A percentile compares a stretch with the other conserved stretches of the same genome.
phyloP scores from a whole-genome alignment of 1,140 invertebrate genomes.

The Medauroidea extradentata region DNA sequence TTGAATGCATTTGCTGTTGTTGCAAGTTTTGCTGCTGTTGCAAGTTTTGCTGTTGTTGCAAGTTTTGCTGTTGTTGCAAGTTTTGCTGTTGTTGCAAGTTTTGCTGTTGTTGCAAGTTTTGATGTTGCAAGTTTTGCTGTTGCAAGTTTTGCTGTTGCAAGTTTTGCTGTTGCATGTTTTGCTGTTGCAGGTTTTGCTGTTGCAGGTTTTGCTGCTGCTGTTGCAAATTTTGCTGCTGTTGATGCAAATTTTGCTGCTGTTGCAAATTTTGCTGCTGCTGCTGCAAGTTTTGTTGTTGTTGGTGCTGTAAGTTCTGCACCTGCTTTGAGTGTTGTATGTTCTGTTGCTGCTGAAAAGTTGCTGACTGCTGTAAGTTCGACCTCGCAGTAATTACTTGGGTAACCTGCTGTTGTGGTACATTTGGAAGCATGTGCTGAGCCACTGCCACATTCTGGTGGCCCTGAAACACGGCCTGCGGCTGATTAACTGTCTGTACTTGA shows the following conservation, averaged over 20 bases:
- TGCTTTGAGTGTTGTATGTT: constrained; percentile 12
- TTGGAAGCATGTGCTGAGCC: too few species aligned
- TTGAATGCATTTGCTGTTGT: background rate
- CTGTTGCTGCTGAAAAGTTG: too few species aligned
- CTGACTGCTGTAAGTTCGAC: too few species aligned
- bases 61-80: constrained; percentile 17
- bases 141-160: background rate
- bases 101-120: background rate
- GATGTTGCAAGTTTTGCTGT: background rate
- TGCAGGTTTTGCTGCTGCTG: background rate
- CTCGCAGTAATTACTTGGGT: too few species aligned
- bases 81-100: constrained; percentile 9
- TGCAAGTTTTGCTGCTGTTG: constrained; percentile 8
- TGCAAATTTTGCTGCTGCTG: constrained; percentile 43
- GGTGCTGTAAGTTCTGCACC: background rate
- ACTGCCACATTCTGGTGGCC: too few species aligned
- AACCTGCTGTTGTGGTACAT: too few species aligned
- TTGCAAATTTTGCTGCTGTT: constrained; percentile 9
- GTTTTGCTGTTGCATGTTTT: background rate
- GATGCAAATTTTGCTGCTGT: constrained; percentile 45
- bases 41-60: constrained; percentile 4
- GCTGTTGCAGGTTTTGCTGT: constrained; percentile 6
- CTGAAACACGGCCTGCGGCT: too few species aligned
- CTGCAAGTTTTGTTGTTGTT: constrained; percentile 45
- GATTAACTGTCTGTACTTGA: too few species aligned